Evolutionary conservation across 2,888 invertebrate genomes (phyloP).

Genomic region (Drosophila infuscata): DNA sequence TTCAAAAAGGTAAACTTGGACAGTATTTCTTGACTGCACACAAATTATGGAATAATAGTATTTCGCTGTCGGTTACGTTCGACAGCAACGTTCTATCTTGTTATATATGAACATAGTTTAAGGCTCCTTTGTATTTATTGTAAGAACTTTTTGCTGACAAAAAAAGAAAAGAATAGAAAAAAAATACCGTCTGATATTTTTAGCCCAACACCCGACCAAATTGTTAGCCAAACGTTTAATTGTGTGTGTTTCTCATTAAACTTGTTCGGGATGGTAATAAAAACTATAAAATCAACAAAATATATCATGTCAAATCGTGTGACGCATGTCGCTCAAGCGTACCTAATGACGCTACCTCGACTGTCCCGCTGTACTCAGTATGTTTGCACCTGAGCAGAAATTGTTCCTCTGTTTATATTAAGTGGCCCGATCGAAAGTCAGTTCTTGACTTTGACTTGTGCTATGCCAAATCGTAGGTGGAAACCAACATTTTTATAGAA

Average conservation of each 20-base stretch:
- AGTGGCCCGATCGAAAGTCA: neutral
- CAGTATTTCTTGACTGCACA: too few relatives aligned
- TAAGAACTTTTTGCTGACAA: neutral
- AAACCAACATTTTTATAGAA: too few relatives aligned
- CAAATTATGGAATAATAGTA: too few relatives aligned
- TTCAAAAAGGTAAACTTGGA: too few relatives aligned
- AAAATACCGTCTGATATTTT: slow-evolving; percentile 41
- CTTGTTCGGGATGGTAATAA: slow-evolving; percentile 53
- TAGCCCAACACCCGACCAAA: slow-evolving; percentile 36
- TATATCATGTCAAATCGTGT: slow-evolving; percentile 71
- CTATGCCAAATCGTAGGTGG: slow-evolving; percentile 29
- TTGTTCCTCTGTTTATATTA: neutral
- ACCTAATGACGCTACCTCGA: slow-evolving; percentile 39
- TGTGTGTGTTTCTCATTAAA: slow-evolving; percentile 21
- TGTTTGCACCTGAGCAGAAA: neutral
- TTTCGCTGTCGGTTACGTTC: too few relatives aligned
- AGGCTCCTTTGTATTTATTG: neutral
- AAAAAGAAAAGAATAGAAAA: neutral
- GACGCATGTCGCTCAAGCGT: slow-evolving; percentile 68
- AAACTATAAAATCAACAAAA: slow-evolving; percentile 69
- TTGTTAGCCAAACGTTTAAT: slow-evolving; percentile 33
- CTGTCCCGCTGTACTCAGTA: neutral
- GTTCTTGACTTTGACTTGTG: slow-evolving; percentile 73
- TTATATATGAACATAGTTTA: neutral
- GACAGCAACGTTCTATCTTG: too few relatives aligned